Conservation (phyloP, 2,888 invertebrate species). For the Pandemis cinnamomeana region DNA sequence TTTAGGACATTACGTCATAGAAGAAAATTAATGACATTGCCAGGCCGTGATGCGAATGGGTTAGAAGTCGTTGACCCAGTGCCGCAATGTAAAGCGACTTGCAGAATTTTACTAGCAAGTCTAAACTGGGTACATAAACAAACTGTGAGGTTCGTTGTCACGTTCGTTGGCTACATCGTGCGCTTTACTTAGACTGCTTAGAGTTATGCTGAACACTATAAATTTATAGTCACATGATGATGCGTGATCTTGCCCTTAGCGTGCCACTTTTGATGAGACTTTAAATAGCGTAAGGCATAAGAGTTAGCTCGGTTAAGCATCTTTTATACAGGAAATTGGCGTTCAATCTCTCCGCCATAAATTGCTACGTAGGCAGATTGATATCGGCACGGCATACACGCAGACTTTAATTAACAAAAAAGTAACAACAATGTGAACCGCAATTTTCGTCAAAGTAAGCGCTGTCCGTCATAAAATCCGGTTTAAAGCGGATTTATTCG, state of each 20-base stretch:
- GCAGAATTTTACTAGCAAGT: too few species aligned
- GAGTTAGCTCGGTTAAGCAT: neutral
- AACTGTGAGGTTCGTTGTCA: too few species aligned
- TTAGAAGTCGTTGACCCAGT: too few species aligned
- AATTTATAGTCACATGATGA: too few species aligned
- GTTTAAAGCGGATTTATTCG: slow-evolving; percentile 32
- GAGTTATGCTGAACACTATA: too few species aligned
- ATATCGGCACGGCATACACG: slow-evolving; percentile 8
- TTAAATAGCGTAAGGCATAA: neutral
- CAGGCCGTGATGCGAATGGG: too few species aligned
- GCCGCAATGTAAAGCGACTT: too few species aligned
- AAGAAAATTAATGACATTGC: too few species aligned
- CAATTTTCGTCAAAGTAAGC: slow-evolving; percentile 40
- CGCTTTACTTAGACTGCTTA: too few species aligned
- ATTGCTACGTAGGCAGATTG: slow-evolving; percentile 7
- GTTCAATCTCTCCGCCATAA: neutral
- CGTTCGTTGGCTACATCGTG: too few species aligned
- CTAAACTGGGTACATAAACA: too few species aligned
- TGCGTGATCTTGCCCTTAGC: neutral
- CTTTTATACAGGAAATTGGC: neutral
- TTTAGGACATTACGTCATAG: too few species aligned
- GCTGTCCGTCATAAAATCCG: slow-evolving; percentile 40
- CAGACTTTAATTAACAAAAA: slow-evolving; percentile 32
- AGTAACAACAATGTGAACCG: slow-evolving; percentile 24
- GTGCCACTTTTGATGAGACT: neutral